Conservation (phyloP, 2,888 invertebrate species). For the Leptinotarsa juncta region DNA sequence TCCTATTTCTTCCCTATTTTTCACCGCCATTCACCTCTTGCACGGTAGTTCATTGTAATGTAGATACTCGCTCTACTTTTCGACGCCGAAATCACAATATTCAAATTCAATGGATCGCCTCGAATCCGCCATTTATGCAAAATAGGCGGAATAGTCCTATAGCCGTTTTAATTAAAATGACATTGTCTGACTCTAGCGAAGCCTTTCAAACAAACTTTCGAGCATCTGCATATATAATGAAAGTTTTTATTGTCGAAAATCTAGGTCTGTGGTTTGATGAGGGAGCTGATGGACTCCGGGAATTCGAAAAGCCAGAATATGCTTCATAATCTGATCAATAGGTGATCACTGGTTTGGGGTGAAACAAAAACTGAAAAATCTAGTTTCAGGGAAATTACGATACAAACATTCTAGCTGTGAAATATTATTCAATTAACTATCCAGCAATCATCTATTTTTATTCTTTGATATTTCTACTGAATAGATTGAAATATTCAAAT, state of each 20-base stretch:
- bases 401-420: no score
- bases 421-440: no score
- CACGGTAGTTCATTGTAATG: constrained; percentile 19
- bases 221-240: constrained; percentile 40
- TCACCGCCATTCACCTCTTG: constrained; percentile 11
- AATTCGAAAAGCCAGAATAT: neutral
- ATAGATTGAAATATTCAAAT: no score
- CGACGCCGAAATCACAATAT: constrained; percentile 36
- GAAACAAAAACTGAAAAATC: no score
- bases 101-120: constrained; percentile 41
- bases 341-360: no score
- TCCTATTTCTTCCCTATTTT: constrained; percentile 3
- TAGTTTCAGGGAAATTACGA: no score
- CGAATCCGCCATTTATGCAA: constrained; percentile 39
- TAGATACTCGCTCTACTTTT: constrained; percentile 8
- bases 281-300: constrained; percentile 26
- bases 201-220: constrained; percentile 38
- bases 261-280: constrained; percentile 31
- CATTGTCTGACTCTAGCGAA: constrained; percentile 35
- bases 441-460: no score
- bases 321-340: no score
- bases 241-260: constrained; percentile 36
- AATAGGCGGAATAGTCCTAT: constrained; percentile 32
- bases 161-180: constrained; percentile 41
- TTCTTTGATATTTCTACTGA: no score